A percentile compares a stretch with the other conserved stretches of the same genome.
Conservation (phyloP, 2,888 invertebrate genomes). For the Hanleya hanleyi region DNA sequence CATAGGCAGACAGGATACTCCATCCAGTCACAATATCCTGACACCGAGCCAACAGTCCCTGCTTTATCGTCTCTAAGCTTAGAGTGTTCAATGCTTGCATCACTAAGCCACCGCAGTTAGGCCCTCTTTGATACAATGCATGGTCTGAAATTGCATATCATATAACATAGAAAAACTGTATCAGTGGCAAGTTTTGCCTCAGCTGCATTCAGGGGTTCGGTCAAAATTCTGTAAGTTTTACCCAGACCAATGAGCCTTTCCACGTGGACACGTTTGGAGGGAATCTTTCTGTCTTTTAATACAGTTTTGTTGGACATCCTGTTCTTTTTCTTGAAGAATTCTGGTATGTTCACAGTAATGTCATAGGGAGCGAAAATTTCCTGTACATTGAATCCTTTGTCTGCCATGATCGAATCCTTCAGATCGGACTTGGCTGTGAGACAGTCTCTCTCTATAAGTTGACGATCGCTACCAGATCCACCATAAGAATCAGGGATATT, state of each 20-base stretch:
- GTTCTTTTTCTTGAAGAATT: slow-evolving; percentile 43
- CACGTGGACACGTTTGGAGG: slow-evolving; percentile 41
- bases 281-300: slow-evolving; percentile 35
- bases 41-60: too few relatives aligned
- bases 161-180: too few relatives aligned
- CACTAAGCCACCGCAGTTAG: too few relatives aligned
- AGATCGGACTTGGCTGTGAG: slow-evolving; percentile 27
- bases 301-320: slow-evolving; percentile 26
- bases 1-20: too few relatives aligned
- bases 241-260: slow-evolving; percentile 41
- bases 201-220: too few relatives aligned
- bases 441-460: slow-evolving; percentile 33
- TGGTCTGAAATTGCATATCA: too few relatives aligned
- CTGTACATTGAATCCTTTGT: slow-evolving; percentile 38
- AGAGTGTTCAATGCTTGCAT: too few relatives aligned
- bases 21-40: too few relatives aligned
- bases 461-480: slow-evolving; percentile 39
- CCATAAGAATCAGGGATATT: slow-evolving; percentile 26
- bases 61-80: too few relatives aligned
- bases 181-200: too few relatives aligned
- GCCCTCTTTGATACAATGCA: too few relatives aligned
- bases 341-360: slow-evolving; percentile 39
- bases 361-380: slow-evolving; percentile 41
- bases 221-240: slow-evolving; percentile 37
- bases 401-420: slow-evolving; percentile 35